Percentiles rank a stretch among this genome's conserved stretches.
These are phyloP conservation scores for Scyliorhinus canicula DNA, from an alignment of 2,797 vertebrate genomes.

Conservation along the genomic window DNA sequence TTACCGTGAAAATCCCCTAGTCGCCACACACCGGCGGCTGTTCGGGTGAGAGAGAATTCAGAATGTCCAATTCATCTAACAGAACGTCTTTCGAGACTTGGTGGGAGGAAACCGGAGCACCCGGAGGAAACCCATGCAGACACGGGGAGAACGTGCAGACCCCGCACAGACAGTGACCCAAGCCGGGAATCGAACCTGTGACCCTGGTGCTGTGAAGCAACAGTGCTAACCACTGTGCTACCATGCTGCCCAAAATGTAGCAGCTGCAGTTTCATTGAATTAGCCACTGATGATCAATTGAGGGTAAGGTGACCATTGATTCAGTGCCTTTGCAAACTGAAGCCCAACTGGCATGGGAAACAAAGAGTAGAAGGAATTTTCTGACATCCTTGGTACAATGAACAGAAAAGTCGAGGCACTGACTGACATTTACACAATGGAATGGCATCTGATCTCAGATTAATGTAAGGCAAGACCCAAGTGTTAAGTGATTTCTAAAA, in stretches of 20 bases:
- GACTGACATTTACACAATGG: background rate
- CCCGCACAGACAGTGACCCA: too few relatives aligned
- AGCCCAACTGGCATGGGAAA: background rate
- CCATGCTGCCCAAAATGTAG: background rate
- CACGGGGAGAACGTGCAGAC: too few relatives aligned
- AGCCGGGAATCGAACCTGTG: too few relatives aligned
- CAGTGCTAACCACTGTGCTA: too few relatives aligned
- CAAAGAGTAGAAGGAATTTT: constrained; percentile 1
- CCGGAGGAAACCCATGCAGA: too few relatives aligned
- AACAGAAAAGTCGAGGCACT: background rate
- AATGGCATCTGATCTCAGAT: background rate
- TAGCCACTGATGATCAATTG: background rate
- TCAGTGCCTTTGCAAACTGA: background rate
- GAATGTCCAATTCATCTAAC: too few relatives aligned
- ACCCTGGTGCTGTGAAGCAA: too few relatives aligned
- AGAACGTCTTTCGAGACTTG: too few relatives aligned
- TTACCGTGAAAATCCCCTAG: too few relatives aligned
- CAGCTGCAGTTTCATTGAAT: background rate
- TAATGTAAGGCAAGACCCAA: background rate
- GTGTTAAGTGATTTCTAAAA: background rate
- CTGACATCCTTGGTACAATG: background rate
- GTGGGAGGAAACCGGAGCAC: too few relatives aligned
- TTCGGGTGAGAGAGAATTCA: too few relatives aligned
- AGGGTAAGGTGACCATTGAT: background rate
- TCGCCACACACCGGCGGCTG: too few relatives aligned